Evolutionary conservation across 2,797 vertebrate species (phyloP), one percentile per base, ranked within the genome.

Genomic region (Sylvilagus floridanus): DNA sequence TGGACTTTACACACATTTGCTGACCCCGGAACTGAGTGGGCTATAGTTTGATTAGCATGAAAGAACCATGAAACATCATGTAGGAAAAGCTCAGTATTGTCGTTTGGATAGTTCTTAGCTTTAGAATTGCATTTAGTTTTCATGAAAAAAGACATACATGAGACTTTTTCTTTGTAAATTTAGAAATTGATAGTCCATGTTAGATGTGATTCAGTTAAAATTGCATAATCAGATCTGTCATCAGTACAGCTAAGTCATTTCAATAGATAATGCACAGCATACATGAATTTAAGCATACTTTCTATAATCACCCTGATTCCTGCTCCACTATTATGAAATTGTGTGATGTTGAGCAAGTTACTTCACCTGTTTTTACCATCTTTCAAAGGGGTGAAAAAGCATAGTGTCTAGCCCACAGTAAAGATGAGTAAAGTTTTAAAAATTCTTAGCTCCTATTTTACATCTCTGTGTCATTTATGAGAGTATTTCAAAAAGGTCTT

Each of bases 61-160:
- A 93, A 75, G 16, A 28, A 32, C 32, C 37, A 71, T 62, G 52
- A 78, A 50, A 60, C 26, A n/a, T 57, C 54, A 57, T 71, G 68
- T 35, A 60, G n/a, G 37, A 62, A 62, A 85, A 85, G 30, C 30
- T 47, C 11, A 35, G 26, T 77, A 19, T 79, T 82, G 60, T 82
- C 75, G 13, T 69, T 86, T 81, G 47, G 75, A 81, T 57, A 92
- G 22, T 30, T 93, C 28, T 68, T 30, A 60, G 60, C 37, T 47
- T 82, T 75, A 73, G 76, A 81, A 73, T 81, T 81, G 26, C 32
- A 54, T n/a, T 92, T 21, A 62, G 57, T 32, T 79, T 85, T 92
- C 72, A 32, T 73, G 66, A 72, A 35, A 68, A 71, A 92, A 78
- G 71, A 50, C 42, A 47, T 9, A 57, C 63, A 52, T 35, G 68